Evolutionary conservation across 2,888 invertebrate genomes (phyloP).

Genomic region (Parnassius mnemosyne): DNA sequence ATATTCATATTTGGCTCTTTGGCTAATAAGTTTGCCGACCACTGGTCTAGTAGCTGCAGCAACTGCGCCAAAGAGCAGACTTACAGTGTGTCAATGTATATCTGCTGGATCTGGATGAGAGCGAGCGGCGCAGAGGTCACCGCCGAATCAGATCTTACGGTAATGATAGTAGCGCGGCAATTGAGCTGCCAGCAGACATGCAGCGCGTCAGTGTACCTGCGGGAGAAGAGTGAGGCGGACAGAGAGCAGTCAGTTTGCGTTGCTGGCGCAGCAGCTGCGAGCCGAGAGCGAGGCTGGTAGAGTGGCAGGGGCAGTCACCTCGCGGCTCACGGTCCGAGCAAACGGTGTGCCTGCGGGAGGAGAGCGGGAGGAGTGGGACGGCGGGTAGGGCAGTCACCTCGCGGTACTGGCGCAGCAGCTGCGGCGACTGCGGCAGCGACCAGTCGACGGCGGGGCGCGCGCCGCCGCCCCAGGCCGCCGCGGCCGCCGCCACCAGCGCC

Average conservation of each 20-base stretch:
- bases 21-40: no score
- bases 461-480: constrained; percentile 72
- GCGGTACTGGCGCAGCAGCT: constrained; percentile 67
- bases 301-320: constrained; percentile 35
- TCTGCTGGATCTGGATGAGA: no score
- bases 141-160: no score
- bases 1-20: no score
- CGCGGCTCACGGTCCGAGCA: neutral
- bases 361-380: neutral
- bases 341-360: constrained; percentile 41
- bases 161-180: no score
- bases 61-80: no score
- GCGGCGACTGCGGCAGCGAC: constrained; percentile 73
- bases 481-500: constrained; percentile 77
- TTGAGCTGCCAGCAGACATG: neutral
- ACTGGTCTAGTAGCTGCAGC: no score
- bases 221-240: no score
- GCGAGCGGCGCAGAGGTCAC: no score
- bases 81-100: no score
- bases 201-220: neutral
- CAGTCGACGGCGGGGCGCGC: constrained; percentile 72
- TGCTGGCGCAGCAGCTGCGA: constrained; percentile 64
- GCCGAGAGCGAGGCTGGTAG: no score
- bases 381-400: constrained; percentile 46
- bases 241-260: no score